Conservation (phyloP, 2,113 vertebrate genomes). For the Centropristis striata region DNA sequence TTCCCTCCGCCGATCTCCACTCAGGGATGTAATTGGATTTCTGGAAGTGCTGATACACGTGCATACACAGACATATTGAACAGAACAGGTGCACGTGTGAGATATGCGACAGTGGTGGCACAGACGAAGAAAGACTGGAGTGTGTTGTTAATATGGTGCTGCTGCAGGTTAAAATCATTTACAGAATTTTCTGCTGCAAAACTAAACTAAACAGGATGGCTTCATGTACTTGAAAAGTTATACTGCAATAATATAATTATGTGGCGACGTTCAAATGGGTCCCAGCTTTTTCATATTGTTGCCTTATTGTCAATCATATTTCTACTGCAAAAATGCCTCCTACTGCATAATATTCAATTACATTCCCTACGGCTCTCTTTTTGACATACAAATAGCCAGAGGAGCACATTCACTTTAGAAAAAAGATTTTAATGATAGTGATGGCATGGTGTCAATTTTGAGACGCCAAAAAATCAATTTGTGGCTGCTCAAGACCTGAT, state of each 20-base stretch:
- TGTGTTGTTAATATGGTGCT: slow-evolving; percentile 6
- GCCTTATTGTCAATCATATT: not conserved
- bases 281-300: not conserved
- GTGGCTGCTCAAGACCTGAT: not conserved
- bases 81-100: slow-evolving; percentile 33
- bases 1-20: slow-evolving; percentile 38
- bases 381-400: not conserved
- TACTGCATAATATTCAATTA: not conserved
- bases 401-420: not conserved
- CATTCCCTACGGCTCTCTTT: not conserved
- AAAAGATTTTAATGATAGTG: not conserved
- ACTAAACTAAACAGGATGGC: slow-evolving; percentile 4
- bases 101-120: slow-evolving; percentile 5
- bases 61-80: slow-evolving; percentile 7
- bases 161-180: slow-evolving; percentile 6
- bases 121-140: not conserved
- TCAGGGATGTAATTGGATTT: slow-evolving; percentile 71
- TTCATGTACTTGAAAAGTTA: not conserved
- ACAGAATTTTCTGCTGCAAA: not conserved
- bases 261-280: not conserved
- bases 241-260: not conserved
- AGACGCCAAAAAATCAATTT: not conserved
- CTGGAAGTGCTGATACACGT: slow-evolving; percentile 22
- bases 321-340: not conserved
- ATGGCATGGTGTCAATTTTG: not conserved